Evolutionary conservation across 2,113 vertebrate species (phyloP), one percentile per base, ranked within the genome.

Genomic region (Gracilinanus agilis): DNA sequence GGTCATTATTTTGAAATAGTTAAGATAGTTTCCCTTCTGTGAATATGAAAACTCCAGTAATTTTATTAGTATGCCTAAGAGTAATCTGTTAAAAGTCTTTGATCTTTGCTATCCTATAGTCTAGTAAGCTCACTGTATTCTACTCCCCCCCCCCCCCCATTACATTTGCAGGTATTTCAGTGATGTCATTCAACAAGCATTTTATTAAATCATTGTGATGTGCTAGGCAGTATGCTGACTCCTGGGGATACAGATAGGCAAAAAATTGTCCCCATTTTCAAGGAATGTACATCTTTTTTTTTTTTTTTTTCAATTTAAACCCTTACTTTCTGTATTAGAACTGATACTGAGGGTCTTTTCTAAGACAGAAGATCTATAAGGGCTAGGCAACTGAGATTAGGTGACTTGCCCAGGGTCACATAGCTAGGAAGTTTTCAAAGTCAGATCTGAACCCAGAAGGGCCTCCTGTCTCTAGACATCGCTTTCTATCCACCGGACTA

Each of bases 1-100:
- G 55, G 44, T 29, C 40, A 83, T 92, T 93, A 67, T 40, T 95
- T 95, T 93, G 91, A 92, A 90, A 44, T 1, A 49, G 92, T 83
- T 58, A 34, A 24, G 89, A 10, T 89, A 11, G 61, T 94, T 96
- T 90, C 94, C 90, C 89, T 0, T 92, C 23, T 24, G 75, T n/a
- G 93, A 91, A 88, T n/a, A 34, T 67, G 58, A n/a, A 1, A 54
- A 19, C 55, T 89, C n/a, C 55, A 8, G 0, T n/a, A n/a, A 1
- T 91, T 90, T 93, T 61, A 89, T 54, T n/a, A 89, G 55, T 29
- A 1, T 55, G 44, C 23, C 90, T 8, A 49, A 89, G 40, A 53
- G 34, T 75, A 23, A 16, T 58, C 0, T 25, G 13, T 49, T 89
- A 44, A 44, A n/a, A 27, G 53, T 29, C 7, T 90, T 56, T 53